A percentile compares a stretch with the other conserved stretches of the same genome.
Evolutionary conservation across 2,797 vertebrate species (phyloP).

Genomic region (Halcyon smyrnensis): DNA sequence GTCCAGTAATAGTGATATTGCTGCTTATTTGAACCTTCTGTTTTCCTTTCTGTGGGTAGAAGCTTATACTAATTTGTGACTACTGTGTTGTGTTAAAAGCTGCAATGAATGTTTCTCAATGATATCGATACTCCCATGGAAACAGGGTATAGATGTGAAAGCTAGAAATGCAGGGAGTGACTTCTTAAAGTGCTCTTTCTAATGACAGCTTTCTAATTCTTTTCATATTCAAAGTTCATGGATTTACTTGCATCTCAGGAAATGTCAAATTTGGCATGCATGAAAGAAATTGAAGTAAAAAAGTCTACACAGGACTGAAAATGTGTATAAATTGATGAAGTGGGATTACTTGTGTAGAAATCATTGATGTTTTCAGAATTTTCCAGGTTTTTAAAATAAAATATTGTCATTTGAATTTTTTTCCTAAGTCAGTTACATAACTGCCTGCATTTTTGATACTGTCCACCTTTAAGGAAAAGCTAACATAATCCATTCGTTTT

Average conservation of each 20-base stretch:
- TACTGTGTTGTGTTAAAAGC: background rate
- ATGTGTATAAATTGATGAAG: background rate
- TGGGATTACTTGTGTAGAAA: background rate
- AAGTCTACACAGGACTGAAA: background rate
- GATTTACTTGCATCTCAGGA: background rate
- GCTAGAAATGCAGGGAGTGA: background rate
- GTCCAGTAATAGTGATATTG: background rate
- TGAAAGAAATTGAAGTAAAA: background rate
- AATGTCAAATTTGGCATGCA: background rate
- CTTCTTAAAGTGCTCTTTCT: background rate
- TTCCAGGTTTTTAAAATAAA: background rate
- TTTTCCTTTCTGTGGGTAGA: background rate
- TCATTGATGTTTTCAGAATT: background rate
- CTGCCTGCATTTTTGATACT: background rate
- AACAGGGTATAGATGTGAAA: background rate
- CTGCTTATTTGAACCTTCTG: background rate
- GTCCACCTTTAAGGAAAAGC: background rate
- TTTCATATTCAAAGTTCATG: background rate
- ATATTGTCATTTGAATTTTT: background rate
- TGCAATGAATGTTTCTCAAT: background rate
- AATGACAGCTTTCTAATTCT: background rate
- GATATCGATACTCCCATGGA: background rate
- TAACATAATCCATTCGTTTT: slow-evolving; percentile 54
- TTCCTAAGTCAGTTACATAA: background rate
- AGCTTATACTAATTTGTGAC: background rate